These are phyloP conservation scores for Drosophila sturtevanti DNA, from an alignment of 1,140 invertebrate species.

Conservation along the genomic window DNA sequence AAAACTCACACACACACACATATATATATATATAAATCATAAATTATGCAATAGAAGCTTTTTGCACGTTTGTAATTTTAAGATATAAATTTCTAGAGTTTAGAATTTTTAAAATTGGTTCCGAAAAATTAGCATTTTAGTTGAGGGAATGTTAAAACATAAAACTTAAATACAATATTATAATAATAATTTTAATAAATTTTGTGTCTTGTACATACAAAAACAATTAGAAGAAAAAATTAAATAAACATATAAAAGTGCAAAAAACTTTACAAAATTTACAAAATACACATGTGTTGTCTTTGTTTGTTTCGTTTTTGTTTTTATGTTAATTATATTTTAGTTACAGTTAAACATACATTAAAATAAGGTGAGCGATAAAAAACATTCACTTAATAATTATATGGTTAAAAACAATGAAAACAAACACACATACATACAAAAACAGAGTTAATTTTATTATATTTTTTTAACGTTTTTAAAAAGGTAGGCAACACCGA, in stretches of 20 bases:
- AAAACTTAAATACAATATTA: slow-evolving; percentile 43
- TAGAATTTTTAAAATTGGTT: neutral
- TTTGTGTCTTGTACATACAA: slow-evolving; percentile 36
- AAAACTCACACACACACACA: slow-evolving; percentile 39
- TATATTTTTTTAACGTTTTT: neutral
- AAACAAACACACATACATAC: slow-evolving; percentile 26
- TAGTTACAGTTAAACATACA: slow-evolving; percentile 58
- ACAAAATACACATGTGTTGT: slow-evolving; percentile 44
- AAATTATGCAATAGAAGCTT: slow-evolving; percentile 70
- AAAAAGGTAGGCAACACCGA: too few relatives aligned
- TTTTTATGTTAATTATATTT: slow-evolving; percentile 52
- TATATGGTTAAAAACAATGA: slow-evolving; percentile 40
- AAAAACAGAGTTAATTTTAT: neutral
- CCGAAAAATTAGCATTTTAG: slow-evolving; percentile 66
- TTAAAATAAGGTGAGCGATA: slow-evolving; percentile 29
- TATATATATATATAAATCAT: slow-evolving; percentile 25
- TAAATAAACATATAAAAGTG: slow-evolving; percentile 51
- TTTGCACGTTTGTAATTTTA: slow-evolving; percentile 63
- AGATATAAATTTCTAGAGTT: neutral
- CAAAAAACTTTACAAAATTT: slow-evolving; percentile 81
- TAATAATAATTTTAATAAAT: slow-evolving; percentile 16
- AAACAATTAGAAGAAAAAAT: slow-evolving; percentile 17
- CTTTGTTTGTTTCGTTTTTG: slow-evolving; percentile 24
- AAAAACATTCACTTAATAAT: slow-evolving; percentile 54
- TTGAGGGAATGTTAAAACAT: slow-evolving; percentile 25